Base-by-base conservation (phyloP, 2,797 vertebrate genomes). In the Odontamblyopus lacepedii region DNA sequence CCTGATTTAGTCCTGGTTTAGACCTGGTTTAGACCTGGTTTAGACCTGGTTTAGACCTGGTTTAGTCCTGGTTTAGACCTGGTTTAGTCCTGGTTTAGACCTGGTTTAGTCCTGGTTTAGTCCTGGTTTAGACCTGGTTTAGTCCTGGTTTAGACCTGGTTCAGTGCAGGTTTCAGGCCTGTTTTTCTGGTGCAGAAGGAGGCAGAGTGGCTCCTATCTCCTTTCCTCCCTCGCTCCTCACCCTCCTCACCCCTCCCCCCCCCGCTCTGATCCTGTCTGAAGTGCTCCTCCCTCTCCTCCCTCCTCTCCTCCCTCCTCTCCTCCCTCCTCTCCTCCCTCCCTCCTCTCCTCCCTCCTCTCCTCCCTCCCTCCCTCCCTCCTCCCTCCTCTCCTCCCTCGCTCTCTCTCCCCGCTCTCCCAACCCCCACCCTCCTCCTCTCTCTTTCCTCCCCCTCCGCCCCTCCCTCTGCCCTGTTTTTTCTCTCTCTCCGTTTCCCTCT, bases 381-480 rank as follows among this genome's bases (percentile, higher is more conserved):
- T 74, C 83, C 68, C 75, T 77, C 70, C 84, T 71, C 70, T 83
- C 74, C 71, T 74, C 78, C 78, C 70, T 78, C 70, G 69, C 73
- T 71, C n/a, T 4, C 23, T 26, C 55, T 4, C 23, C 1, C 23
- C 23, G 23, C 23, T 23, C 23, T 23, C 23, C 23, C 23, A 23
- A 23, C 23, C 23, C 23, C 23, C 23, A 23, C 23, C 23, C 23
- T 23, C 23, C 13, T 9, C n/a, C 55, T 57, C 55, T 60, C 57
- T 16, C 75, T 81, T 11, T 11, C 18, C 23, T 1, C 19, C 19
- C 4, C 83, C 13, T 11, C 18, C 23, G 6, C 19, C 19, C 4
- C 61, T 81, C 68, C 44, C 48, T 77, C 57, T 66, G 48, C 51
- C 32, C 67, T 63, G 23, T 23, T 23, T 23, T 23, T 23, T 23